Percentiles rank a stretch among this genome's conserved stretches.
These are phyloP conservation scores for Cerastoderma edule DNA, from an alignment of 2,888 invertebrate genomes.

Conservation along the genomic window DNA sequence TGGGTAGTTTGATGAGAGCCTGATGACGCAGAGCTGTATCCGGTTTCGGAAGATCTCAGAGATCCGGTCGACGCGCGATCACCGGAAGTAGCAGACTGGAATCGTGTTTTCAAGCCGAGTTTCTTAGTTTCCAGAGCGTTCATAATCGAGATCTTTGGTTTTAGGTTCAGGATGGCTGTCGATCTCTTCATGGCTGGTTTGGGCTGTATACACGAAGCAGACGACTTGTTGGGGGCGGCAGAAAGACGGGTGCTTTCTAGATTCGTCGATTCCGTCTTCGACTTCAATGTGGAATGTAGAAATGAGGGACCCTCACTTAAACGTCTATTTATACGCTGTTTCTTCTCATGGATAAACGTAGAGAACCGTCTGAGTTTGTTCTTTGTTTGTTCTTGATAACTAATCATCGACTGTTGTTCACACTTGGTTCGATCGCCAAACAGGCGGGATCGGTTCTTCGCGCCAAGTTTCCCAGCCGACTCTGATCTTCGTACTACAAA, in stretches of 20 bases:
- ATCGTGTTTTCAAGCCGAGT: slow-evolving; percentile 40
- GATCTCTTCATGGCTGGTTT: background rate
- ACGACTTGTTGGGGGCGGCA: slow-evolving; percentile 44
- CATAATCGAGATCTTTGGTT: background rate
- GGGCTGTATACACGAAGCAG: slow-evolving; percentile 27
- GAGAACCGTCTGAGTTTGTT: slow-evolving; percentile 45
- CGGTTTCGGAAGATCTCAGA: slow-evolving; percentile 38
- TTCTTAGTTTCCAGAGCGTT: slow-evolving; percentile 34
- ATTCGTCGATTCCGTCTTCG: slow-evolving; percentile 32
- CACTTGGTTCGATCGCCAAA: slow-evolving; percentile 32
- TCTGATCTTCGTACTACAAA: slow-evolving; percentile 45
- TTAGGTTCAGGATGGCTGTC: slow-evolving; percentile 2
- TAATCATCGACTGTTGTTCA: slow-evolving; percentile 21
- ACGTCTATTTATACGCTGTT: slow-evolving; percentile 6
- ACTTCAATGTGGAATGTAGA: slow-evolving; percentile 25
- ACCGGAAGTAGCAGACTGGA: slow-evolving; percentile 11
- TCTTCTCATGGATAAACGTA: slow-evolving; percentile 32
- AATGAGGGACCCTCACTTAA: slow-evolving; percentile 9
- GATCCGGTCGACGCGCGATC: slow-evolving; percentile 39
- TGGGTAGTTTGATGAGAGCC: slow-evolving; percentile 1
- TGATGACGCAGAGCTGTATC: slow-evolving; percentile 30
- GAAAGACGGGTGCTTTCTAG: slow-evolving; percentile 46
- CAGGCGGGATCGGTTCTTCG: slow-evolving; percentile 24
- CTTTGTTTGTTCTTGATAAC: slow-evolving; percentile 17
- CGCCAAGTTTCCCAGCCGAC: background rate